A percentile compares a stretch with the other conserved stretches of the same genome.
phyloP scores from a whole-genome alignment of 2,888 invertebrate species.

The Cosmopolites sordidus region DNA sequence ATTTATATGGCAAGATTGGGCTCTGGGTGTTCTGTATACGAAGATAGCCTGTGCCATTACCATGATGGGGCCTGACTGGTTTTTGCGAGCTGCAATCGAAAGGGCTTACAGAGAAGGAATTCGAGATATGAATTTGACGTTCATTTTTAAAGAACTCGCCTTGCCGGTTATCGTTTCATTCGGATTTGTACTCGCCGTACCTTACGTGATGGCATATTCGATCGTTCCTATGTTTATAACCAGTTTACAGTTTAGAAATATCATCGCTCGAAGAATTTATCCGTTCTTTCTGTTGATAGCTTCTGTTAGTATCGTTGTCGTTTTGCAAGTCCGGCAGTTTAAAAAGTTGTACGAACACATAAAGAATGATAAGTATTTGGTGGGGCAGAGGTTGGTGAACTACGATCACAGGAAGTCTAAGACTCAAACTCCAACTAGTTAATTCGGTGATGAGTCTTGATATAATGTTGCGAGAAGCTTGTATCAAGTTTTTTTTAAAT shows the following conservation, averaged over 20 bases:
- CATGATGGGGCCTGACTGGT: constrained; percentile 98
- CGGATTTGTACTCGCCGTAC: constrained; percentile 84
- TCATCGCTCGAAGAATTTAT: constrained; percentile 82
- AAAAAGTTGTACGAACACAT: constrained; percentile 94
- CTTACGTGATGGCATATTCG: constrained; percentile 85
- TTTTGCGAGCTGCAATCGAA: constrained; percentile 85
- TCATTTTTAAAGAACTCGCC: constrained; percentile 80
- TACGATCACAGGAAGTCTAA: constrained; percentile 82
- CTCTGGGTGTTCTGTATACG: constrained; percentile 92
- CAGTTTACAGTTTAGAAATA: constrained; percentile 63
- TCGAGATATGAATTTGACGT: constrained; percentile 84
- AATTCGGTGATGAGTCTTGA: not conserved
- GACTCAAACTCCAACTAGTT: constrained; percentile 36
- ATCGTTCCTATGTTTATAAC: constrained; percentile 65
- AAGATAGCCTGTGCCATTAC: constrained; percentile 95
- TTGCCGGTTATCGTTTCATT: constrained; percentile 85
- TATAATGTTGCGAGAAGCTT: constrained; percentile 1
- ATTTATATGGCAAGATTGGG: constrained; percentile 96
- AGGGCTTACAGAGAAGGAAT: constrained; percentile 91
- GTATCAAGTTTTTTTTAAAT: constrained; percentile 10
- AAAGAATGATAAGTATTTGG: constrained; percentile 97
- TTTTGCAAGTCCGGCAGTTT: constrained; percentile 89
- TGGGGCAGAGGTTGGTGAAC: constrained; percentile 94
- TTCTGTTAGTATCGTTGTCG: constrained; percentile 63
- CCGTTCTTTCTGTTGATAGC: constrained; percentile 78